phyloP scores from a whole-genome alignment of 2,888 invertebrate genomes.

The Clivina fossor region DNA sequence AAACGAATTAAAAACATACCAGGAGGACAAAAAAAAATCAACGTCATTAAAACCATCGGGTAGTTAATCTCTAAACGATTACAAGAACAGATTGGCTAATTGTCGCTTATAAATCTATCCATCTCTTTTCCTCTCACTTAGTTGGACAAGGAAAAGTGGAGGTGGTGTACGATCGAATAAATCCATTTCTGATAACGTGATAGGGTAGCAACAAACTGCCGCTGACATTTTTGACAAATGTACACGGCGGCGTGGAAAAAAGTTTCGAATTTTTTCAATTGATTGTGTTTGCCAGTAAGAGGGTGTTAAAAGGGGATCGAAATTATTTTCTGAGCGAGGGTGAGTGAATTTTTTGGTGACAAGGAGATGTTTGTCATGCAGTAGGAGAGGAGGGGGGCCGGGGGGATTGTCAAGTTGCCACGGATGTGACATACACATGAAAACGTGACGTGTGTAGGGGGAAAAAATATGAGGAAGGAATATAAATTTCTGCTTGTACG shows the following conservation, averaged over 20 bases:
- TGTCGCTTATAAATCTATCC: slow-evolving; percentile 12
- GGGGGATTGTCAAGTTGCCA: slow-evolving; percentile 14
- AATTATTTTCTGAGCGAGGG: slow-evolving; percentile 5
- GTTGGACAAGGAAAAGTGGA: too few relatives aligned
- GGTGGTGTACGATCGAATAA: slow-evolving; percentile 40
- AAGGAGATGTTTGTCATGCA: slow-evolving; percentile 9
- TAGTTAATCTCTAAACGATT: slow-evolving; percentile 27
- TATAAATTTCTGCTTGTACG: too few relatives aligned
- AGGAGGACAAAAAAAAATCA: slow-evolving; percentile 20
- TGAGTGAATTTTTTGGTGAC: too few relatives aligned
- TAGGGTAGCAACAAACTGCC: slow-evolving; percentile 40
- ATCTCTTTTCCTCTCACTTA: too few relatives aligned
- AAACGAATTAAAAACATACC: slow-evolving; percentile 26
- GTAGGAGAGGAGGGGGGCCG: slow-evolving; percentile 14
- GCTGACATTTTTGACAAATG: slow-evolving; percentile 48
- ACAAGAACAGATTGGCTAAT: slow-evolving; percentile 31
- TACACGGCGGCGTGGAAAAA: slow-evolving; percentile 38
- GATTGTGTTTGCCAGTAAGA: too few relatives aligned
- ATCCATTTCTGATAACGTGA: slow-evolving; percentile 44
- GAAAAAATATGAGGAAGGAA: too few relatives aligned
- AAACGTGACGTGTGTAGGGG: too few relatives aligned
- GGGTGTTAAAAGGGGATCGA: too few relatives aligned
- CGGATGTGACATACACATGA: too few relatives aligned
- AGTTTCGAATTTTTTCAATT: slow-evolving; percentile 19
- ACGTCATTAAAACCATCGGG: slow-evolving; percentile 30